A percentile compares a stretch with the other conserved stretches of the same genome.
phyloP scores from a whole-genome alignment of 2,113 vertebrate genomes.

The Saiga tatarica region DNA sequence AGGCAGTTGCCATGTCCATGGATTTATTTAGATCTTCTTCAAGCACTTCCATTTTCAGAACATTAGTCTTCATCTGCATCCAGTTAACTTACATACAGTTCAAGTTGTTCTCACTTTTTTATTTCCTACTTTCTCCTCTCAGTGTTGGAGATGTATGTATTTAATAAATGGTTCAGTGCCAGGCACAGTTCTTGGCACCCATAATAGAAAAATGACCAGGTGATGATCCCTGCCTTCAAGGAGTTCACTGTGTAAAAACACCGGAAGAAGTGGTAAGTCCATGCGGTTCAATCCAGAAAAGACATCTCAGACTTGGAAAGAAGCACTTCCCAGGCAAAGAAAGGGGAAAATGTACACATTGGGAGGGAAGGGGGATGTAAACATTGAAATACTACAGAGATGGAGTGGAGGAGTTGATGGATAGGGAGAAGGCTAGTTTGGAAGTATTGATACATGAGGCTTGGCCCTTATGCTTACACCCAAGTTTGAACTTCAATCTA shows the following conservation, averaged over 20 bases:
- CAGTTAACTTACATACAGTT: background rate
- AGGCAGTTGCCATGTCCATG: background rate
- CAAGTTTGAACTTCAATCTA: background rate
- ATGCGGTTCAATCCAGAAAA: background rate
- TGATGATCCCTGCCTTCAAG: background rate
- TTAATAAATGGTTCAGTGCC: background rate
- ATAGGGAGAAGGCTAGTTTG: accelerated
- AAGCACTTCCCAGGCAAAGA: background rate
- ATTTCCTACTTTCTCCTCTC: background rate
- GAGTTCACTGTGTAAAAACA: background rate
- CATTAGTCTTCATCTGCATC: background rate
- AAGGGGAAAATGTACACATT: accelerated
- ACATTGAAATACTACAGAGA: background rate
- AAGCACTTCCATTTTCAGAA: background rate
- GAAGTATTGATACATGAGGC: accelerated
- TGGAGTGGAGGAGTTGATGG: accelerated
- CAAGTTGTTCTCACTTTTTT: background rate
- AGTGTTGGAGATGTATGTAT: background rate
- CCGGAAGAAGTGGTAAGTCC: background rate
- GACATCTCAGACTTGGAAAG: background rate
- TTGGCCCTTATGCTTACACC: background rate
- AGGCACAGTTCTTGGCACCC: background rate
- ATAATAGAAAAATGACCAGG: background rate
- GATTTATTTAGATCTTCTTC: background rate
- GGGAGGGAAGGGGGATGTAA: background rate